Percentiles rank a stretch among this genome's conserved stretches.
Evolutionary conservation across 23 tunicate genomes (phyloP).

Genomic region (Clavelina lepadiformis): DNA sequence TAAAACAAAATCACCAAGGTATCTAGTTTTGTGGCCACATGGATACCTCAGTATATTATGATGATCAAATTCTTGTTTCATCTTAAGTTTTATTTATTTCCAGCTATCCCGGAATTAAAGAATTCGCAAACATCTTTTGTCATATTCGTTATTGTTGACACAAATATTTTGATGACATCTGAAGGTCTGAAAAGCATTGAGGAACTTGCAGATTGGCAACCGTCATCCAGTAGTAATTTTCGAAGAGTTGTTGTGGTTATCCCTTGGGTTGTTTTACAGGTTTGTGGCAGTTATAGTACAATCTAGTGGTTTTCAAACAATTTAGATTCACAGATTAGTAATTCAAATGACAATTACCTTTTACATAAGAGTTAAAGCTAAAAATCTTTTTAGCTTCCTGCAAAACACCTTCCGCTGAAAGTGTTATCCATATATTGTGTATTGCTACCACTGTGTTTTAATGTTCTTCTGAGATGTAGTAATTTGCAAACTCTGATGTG

Average conservation of each 20-base stretch:
- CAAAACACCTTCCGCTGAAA: not conserved
- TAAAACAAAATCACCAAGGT: no score
- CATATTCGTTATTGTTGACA: no score
- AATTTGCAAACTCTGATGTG: no score
- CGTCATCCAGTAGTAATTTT: constrained; percentile 10
- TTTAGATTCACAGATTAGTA: not conserved
- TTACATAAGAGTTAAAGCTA: not conserved
- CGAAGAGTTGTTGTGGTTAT: constrained; percentile 28
- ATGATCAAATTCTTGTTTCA: no score
- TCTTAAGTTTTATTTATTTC: no score
- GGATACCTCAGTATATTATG: no score
- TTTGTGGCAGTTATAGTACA: not conserved
- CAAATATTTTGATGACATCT: constrained; percentile 27
- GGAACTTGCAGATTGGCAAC: constrained; percentile 15
- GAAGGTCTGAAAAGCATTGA: constrained; percentile 17
- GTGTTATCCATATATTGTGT: not conserved
- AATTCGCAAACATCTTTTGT: no score
- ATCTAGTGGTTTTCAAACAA: not conserved
- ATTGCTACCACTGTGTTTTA: no score
- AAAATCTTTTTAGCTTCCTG: not conserved
- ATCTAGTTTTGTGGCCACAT: no score
- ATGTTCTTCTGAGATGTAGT: no score
- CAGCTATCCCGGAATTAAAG: no score
- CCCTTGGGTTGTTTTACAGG: constrained; percentile 67
- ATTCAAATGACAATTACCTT: no score